phyloP scores from a whole-genome alignment of 1,140 invertebrate species.

The Listronotus bonariensis region DNA sequence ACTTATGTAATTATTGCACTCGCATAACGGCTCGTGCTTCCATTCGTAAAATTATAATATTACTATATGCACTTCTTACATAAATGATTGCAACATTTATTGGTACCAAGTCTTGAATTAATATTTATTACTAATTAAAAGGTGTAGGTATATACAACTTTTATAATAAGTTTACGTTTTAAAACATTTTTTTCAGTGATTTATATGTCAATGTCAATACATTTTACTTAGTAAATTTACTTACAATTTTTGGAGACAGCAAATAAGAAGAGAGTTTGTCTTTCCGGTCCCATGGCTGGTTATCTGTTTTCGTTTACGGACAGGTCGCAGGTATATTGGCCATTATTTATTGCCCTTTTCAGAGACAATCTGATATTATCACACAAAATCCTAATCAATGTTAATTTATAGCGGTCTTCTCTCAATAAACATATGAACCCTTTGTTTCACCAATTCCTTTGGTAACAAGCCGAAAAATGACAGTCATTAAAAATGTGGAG shows the following conservation, averaged over 20 bases:
- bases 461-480: constrained; percentile 44
- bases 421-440: constrained; percentile 56
- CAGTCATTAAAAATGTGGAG: constrained; percentile 42
- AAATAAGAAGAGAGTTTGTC: constrained; percentile 32
- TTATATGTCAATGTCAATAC: no score
- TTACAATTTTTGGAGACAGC: constrained; percentile 22
- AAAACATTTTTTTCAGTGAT: no score
- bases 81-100: no score
- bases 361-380: constrained; percentile 54
- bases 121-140: no score
- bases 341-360: constrained; percentile 52
- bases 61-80: no score
- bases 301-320: constrained; percentile 36
- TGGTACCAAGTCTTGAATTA: no score
- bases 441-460: constrained; percentile 49
- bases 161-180: no score
- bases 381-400: constrained; percentile 56
- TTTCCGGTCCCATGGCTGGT: constrained; percentile 30
- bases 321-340: constrained; percentile 46
- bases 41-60: no score
- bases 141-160: no score
- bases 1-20: no score
- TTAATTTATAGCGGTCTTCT: constrained; percentile 52
- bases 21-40: no score
- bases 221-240: neutral